Conservation (phyloP, 2,888 invertebrate species). For the Tolmerus cingulatus region DNA sequence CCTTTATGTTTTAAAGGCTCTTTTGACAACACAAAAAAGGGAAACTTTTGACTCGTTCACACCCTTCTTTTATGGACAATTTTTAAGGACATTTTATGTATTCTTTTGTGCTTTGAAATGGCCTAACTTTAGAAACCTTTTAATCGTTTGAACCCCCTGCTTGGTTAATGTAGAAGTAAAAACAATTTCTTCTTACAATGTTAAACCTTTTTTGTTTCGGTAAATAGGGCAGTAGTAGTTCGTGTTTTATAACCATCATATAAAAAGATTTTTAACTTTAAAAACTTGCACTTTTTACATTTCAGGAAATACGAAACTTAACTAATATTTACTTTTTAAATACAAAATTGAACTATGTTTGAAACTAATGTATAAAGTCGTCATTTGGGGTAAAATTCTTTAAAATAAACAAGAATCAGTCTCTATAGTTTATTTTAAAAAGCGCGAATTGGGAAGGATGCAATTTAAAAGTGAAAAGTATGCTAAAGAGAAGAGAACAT, state of each 20-base stretch:
- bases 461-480: no score
- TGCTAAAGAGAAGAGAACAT: no score
- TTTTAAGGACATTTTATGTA: not conserved
- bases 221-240: not conserved
- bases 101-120: not conserved
- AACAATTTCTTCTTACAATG: not conserved
- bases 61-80: not conserved
- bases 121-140: not conserved
- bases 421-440: no score
- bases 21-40: not conserved
- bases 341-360: not conserved
- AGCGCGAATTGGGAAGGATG: no score
- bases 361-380: no score
- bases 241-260: not conserved
- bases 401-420: no score
- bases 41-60: not conserved
- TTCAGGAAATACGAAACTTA: not conserved
- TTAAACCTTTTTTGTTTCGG: not conserved
- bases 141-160: not conserved
- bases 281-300: not conserved
- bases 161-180: not conserved
- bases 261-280: not conserved
- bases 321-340: not conserved
- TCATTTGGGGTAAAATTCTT: no score
- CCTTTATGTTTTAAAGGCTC: not conserved